Percentiles rank a stretch among this genome's conserved stretches.
phyloP scores from a whole-genome alignment of 2,113 vertebrate species.

The Aythya baeri region DNA sequence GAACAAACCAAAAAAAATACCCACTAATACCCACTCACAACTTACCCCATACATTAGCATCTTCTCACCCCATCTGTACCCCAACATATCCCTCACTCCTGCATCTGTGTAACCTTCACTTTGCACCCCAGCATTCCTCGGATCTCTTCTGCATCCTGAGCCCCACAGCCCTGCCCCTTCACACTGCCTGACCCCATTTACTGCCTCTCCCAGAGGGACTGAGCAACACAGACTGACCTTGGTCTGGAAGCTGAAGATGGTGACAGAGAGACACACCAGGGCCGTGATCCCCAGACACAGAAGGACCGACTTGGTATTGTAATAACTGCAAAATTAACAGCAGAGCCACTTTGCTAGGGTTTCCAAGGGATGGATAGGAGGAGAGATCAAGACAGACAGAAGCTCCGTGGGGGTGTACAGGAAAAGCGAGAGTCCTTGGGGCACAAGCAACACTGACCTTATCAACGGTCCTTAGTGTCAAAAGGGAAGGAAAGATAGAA shows the following conservation, averaged over 20 bases:
- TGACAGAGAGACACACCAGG: slow-evolving; percentile 89
- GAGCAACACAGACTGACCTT: slow-evolving; percentile 80
- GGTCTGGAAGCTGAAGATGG: slow-evolving; percentile 92
- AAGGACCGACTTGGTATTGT: slow-evolving; percentile 92
- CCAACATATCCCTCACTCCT: no score
- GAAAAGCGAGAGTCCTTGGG: accelerated
- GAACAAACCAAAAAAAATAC: neutral
- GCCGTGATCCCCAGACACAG: slow-evolving; percentile 91
- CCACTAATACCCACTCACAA: neutral
- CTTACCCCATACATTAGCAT: accelerated
- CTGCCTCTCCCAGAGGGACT: neutral
- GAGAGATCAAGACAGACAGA: neutral
- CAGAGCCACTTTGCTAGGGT: neutral
- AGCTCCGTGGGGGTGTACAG: neutral
- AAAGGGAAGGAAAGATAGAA: neutral
- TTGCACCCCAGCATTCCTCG: neutral
- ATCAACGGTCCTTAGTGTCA: accelerated
- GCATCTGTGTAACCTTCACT: accelerated
- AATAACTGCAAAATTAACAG: slow-evolving; percentile 79
- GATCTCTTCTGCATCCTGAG: neutral
- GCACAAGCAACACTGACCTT: accelerated
- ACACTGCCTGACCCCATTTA: neutral
- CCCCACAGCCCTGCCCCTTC: neutral
- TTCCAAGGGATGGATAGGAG: neutral
- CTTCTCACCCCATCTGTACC: neutral